Evolutionary conservation across 2,888 invertebrate species (phyloP).

Genomic region (Melanchra persicariae): DNA sequence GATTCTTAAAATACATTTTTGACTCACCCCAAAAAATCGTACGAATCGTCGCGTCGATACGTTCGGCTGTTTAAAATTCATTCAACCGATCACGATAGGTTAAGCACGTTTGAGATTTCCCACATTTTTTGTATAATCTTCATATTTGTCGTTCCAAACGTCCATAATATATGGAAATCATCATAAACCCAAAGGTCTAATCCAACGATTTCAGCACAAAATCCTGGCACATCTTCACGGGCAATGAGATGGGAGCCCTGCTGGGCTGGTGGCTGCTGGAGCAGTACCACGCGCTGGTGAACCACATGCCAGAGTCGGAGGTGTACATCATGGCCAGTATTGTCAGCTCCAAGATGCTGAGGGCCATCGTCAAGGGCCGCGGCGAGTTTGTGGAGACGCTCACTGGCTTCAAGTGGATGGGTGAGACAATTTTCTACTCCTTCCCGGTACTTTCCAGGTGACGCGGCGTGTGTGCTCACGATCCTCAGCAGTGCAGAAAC

Average conservation of each 20-base stretch:
- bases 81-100: no score
- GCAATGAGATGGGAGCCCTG: conserved; percentile 98
- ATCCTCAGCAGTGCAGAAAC: no score
- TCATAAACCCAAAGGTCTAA: not conserved
- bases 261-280: conserved; percentile 98
- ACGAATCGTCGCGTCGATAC: no score
- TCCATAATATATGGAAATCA: no score
- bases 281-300: conserved; percentile 87
- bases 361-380: conserved; percentile 94
- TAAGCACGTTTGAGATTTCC: no score
- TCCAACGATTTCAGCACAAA: conserved; percentile 69
- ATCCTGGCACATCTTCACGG: conserved; percentile 96
- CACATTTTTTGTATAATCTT: no score
- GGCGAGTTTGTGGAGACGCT: conserved; percentile 96
- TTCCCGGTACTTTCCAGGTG: no score
- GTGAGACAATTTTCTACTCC: conserved; percentile 78
- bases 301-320: conserved; percentile 86
- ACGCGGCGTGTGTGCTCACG: no score
- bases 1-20: no score
- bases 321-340: conserved; percentile 97
- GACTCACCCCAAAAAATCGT: no score
- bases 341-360: conserved; percentile 98
- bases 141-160: no score
- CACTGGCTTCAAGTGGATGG: conserved; percentile 99
- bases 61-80: no score